A percentile compares a stretch with the other conserved stretches of the same genome.
phyloP scores from a whole-genome alignment of 2,797 vertebrate genomes.

The Euphonia xanthogaster region DNA sequence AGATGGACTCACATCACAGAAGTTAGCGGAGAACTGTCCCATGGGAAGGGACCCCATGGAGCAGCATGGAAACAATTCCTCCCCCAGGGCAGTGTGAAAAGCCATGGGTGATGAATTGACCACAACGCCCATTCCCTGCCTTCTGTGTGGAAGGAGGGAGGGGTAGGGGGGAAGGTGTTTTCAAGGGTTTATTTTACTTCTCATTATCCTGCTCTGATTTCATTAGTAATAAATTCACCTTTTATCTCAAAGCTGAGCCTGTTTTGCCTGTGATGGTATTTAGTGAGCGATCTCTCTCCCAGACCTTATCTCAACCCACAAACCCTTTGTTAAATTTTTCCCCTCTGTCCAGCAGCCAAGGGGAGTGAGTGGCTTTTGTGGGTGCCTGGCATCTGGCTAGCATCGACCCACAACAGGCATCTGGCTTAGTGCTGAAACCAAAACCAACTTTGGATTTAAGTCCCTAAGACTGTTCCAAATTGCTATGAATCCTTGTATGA shows the following conservation, averaged over 20 bases:
- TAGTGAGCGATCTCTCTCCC: neutral
- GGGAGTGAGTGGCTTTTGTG: neutral
- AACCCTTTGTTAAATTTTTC: neutral
- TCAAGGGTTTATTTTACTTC: neutral
- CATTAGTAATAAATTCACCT: neutral
- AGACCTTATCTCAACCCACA: neutral
- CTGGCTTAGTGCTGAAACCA: neutral
- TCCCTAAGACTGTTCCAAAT: neutral
- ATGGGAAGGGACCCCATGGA: neutral
- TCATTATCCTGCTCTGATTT: neutral
- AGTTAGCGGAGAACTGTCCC: neutral
- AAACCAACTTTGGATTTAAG: neutral
- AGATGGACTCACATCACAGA: accelerated
- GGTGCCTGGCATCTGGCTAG: neutral
- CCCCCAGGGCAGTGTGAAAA: neutral
- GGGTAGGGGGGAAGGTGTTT: neutral
- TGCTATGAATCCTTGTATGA: neutral
- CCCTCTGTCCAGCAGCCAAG: neutral
- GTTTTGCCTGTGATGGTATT: neutral
- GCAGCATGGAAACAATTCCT: neutral
- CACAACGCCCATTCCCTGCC: neutral
- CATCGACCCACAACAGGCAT: accelerated
- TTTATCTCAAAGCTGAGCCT: neutral
- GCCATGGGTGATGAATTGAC: neutral
- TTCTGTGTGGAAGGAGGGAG: neutral